These are phyloP conservation scores for Coracias cyanogaster DNA, from an alignment of 2,797 vertebrate species.

Conservation along the genomic window DNA sequence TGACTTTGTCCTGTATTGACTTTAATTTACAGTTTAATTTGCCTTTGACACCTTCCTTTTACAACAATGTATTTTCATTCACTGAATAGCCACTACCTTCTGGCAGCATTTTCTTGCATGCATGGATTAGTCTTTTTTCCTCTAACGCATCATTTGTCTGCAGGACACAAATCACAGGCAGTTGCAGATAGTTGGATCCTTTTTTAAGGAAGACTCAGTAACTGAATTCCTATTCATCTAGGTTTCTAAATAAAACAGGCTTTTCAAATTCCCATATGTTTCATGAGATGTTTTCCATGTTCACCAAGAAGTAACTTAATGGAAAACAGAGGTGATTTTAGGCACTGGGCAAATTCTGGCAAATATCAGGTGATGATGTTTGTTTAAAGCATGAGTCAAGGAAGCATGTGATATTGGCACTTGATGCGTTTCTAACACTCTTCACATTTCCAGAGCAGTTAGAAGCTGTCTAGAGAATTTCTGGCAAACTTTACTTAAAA, in stretches of 20 bases:
- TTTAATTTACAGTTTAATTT: slow-evolving; percentile 41
- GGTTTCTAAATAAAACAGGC: not conserved
- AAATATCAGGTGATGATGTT: slow-evolving; percentile 57
- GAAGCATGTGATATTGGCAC: slow-evolving; percentile 27
- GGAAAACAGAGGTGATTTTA: not conserved
- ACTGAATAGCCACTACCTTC: not conserved
- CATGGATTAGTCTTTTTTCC: not conserved
- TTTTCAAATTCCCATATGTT: not conserved
- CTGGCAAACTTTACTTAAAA: slow-evolving; percentile 57
- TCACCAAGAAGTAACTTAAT: not conserved
- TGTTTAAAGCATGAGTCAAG: slow-evolving; percentile 65
- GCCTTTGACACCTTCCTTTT: slow-evolving; percentile 13
- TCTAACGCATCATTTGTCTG: not conserved
- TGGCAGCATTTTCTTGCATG: not conserved
- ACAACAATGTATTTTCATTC: not conserved
- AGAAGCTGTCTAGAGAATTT: slow-evolving; percentile 64
- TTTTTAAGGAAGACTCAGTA: not conserved
- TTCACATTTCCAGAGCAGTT: slow-evolving; percentile 55
- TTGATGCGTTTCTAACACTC: slow-evolving; percentile 11
- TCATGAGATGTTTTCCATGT: not conserved
- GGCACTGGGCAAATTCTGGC: slow-evolving; percentile 24
- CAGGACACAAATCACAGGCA: slow-evolving; percentile 5
- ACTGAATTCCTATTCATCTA: not conserved
- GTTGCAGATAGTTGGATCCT: not conserved
- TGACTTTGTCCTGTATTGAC: not conserved